Evolutionary conservation across 2,113 vertebrate species (phyloP).

Genomic region (Muntiacus reevesi): DNA sequence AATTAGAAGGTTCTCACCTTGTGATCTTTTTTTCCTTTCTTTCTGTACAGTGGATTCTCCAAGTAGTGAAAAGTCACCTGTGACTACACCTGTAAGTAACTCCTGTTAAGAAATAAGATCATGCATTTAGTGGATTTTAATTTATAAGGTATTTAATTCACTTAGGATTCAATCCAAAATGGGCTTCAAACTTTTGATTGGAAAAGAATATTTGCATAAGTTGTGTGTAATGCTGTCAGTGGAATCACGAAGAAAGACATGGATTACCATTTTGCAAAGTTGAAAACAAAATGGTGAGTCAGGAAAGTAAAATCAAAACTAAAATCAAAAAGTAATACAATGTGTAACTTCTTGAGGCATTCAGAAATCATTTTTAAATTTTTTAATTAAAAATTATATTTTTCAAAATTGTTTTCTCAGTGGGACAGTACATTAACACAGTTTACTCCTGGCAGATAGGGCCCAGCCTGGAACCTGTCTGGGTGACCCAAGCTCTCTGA

Average conservation of each 20-base stretch:
- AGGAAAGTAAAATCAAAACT: not conserved
- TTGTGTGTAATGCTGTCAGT: not conserved
- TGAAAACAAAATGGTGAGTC: not conserved
- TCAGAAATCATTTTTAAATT: not conserved
- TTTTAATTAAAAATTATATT: not conserved
- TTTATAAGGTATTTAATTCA: not conserved
- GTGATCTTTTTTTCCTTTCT: constrained; percentile 25
- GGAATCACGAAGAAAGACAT: not conserved
- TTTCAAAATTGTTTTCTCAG: not conserved
- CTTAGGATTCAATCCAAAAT: not conserved
- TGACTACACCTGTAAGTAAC: constrained; percentile 75
- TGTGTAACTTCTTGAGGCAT: not conserved
- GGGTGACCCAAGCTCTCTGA: not conserved
- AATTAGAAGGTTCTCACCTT: not conserved
- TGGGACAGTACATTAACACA: not conserved
- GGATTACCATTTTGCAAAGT: not conserved
- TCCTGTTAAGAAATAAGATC: not conserved
- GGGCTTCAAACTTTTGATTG: not conserved
- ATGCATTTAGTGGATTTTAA: not conserved
- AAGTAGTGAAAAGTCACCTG: constrained; percentile 80
- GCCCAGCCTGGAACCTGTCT: not conserved
- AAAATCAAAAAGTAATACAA: not conserved
- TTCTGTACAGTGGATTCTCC: constrained; percentile 76
- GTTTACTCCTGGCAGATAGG: not conserved
- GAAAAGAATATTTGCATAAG: not conserved